Base-by-base conservation (phyloP, 2,888 invertebrate genomes). In the Magallana nippona region DNA sequence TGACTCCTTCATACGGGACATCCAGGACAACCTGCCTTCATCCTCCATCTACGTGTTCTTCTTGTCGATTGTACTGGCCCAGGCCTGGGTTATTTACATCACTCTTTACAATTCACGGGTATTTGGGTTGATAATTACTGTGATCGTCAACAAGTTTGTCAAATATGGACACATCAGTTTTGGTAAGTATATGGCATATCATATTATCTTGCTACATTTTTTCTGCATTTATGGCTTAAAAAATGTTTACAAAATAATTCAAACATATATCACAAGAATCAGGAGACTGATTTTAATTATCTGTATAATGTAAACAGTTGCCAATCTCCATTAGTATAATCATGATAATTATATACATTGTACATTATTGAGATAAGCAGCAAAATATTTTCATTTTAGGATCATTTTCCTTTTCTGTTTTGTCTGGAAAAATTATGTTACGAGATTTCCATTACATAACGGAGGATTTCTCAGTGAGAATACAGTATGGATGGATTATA, bases 391-490 rank as follows among this genome's bases (percentile, higher is more conserved):
- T 44, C 44, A 0, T 5, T 95, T 44, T 94, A 98, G 98, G 99
- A 84, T 99, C 99, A 3, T 96, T 99, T 92, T 98, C 98, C 8
- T 95, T 99, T 83, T 98, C 98, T 94, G 97, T 98, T n/a, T 95
- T 99, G 87, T 98, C 98, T 83, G 99, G 99, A 2, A 99, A 99
- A 95, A 97, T 99, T 82, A 99, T 99, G 99, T 98, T 99, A 94
- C 96, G 98, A 84, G 98, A 99, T 95, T 96, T 99, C 90, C 97
- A 97, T 83, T 98, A 97, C 93, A 97, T 98, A 86, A 98, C 97
- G 87, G 97, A 97, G 93, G 99, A 99, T 95, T 98, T 97, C 94
- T 97, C 98, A 57, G 94, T 98, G 71, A 96, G 98, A 88, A 96
- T 98, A 88, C 98, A 98, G 94, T 99, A 99, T 95, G 99, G 99